Conservation (phyloP, 2,113 vertebrate species). For the Sclerurus mexicanus region DNA sequence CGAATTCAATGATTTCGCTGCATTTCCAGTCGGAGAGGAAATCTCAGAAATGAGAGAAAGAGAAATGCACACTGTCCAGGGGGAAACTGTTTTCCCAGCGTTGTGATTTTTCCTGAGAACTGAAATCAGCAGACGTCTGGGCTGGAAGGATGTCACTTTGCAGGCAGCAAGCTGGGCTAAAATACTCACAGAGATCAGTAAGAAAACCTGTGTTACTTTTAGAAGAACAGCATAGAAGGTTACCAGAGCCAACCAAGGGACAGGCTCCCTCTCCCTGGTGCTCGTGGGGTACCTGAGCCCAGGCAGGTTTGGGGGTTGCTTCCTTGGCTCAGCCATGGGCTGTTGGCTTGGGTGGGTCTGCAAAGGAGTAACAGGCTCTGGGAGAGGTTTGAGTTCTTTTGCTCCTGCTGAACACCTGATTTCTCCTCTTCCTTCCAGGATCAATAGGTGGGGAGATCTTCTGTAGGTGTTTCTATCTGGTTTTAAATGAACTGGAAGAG, state of each 20-base stretch:
- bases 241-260: not conserved
- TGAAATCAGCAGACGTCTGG: not conserved
- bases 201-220: not conserved
- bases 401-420: not conserved
- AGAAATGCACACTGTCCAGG: not conserved
- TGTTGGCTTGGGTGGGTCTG: not conserved
- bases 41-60: not conserved
- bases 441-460: not conserved
- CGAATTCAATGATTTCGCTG: not conserved
- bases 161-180: not conserved
- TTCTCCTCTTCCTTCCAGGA: not conserved
- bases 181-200: not conserved
- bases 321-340: not conserved
- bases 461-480: not conserved
- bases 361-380: not conserved
- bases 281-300: not conserved
- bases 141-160: accelerated
- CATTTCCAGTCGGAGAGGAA: accelerated
- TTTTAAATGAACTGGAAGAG: not conserved
- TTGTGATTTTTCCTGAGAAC: not conserved
- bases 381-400: not conserved
- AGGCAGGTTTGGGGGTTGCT: not conserved
- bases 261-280: not conserved
- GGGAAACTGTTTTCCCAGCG: not conserved
- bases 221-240: not conserved